These are phyloP conservation scores for Zaprionus nigranus DNA, from an alignment of 1,140 invertebrate species.

Conservation along the genomic window DNA sequence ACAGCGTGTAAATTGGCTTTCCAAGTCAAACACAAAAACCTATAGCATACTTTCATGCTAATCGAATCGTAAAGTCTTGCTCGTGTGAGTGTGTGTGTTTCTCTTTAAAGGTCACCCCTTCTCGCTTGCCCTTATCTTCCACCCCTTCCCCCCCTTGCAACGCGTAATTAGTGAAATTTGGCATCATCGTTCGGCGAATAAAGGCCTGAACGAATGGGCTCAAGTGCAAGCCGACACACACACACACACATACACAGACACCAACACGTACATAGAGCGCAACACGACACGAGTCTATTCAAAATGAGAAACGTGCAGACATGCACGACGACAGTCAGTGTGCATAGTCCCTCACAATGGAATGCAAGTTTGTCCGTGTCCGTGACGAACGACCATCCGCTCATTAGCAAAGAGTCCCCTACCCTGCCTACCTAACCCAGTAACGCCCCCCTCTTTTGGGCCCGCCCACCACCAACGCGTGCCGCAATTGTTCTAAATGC, in stretches of 20 bases:
- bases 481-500: conserved; percentile 53
- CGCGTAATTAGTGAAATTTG: conserved; percentile 79
- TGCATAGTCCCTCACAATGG: conserved; percentile 15
- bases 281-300: conserved; percentile 35
- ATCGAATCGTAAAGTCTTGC: conserved; percentile 39
- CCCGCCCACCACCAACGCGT: conserved; percentile 12
- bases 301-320: conserved; percentile 66
- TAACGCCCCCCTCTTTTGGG: background rate
- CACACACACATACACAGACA: background rate
- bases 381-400: conserved; percentile 55
- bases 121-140: background rate
- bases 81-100: conserved; percentile 16
- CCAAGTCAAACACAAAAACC: conserved; percentile 7
- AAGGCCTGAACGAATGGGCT: conserved; percentile 54
- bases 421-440: background rate
- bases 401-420: conserved; percentile 70
- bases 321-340: conserved; percentile 41
- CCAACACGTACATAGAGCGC: conserved; percentile 9
- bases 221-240: conserved; percentile 46
- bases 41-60: conserved; percentile 42
- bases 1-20: conserved; percentile 8
- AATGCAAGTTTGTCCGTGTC: conserved; percentile 52
- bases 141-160: background rate
- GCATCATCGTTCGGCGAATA: conserved; percentile 56
- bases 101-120: conserved; percentile 53